phyloP scores from a whole-genome alignment of 2,888 invertebrate species.

The Notodonta ziczac region DNA sequence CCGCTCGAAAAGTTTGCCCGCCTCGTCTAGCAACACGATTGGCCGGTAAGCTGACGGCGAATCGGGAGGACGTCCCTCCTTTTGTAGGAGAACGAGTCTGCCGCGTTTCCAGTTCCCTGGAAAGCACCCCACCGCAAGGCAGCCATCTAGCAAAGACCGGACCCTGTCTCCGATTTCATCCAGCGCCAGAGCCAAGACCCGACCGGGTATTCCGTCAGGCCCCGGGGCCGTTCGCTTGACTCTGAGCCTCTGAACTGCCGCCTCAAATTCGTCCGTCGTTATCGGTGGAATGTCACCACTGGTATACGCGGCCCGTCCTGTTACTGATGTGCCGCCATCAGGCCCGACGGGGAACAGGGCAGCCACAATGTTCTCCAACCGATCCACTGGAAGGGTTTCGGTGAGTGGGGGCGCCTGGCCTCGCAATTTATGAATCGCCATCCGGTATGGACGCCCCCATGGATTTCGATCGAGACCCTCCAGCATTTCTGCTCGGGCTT shows the following conservation, averaged over 20 bases:
- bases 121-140: conserved; percentile 5
- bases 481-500: neutral
- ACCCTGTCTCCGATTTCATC: neutral
- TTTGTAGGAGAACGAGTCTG: conserved; percentile 14
- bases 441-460: neutral
- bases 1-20: conserved; percentile 11
- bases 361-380: no score
- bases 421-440: neutral
- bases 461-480: neutral
- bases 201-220: neutral
- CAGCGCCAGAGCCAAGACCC: neutral
- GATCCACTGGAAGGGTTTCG: neutral
- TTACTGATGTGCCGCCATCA: no score
- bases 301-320: neutral
- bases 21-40: conserved; percentile 22
- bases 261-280: neutral
- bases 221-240: neutral
- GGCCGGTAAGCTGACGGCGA: conserved; percentile 17
- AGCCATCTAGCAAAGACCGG: neutral
- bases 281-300: neutral
- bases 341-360: no score
- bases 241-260: neutral
- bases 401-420: neutral
- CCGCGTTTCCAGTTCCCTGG: conserved; percentile 9
- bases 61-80: conserved; percentile 12